Percentiles rank a stretch among this genome's conserved stretches.
phyloP scores from a whole-genome alignment of 2,113 vertebrate genomes.

The Lagopus leucura region DNA sequence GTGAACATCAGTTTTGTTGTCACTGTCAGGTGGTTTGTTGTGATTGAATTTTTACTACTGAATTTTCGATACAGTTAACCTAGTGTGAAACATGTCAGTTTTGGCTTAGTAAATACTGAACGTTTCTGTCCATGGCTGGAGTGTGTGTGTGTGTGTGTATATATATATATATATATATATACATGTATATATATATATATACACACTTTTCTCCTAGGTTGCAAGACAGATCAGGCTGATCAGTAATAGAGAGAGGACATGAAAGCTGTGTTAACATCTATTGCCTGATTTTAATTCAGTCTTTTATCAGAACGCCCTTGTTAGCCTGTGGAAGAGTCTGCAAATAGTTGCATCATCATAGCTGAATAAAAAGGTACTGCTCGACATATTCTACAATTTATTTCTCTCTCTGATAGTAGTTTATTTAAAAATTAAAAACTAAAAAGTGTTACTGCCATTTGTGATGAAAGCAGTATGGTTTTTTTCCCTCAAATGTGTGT shows the following conservation, averaged over 20 bases:
- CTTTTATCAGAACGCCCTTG: background rate
- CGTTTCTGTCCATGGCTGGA: background rate
- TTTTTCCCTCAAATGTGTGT: conserved; percentile 13
- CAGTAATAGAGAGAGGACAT: background rate
- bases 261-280: conserved; percentile 23
- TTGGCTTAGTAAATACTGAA: background rate
- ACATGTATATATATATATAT: too few species aligned
- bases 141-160: too few species aligned
- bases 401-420: background rate
- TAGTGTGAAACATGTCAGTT: background rate
- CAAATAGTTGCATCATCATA: background rate
- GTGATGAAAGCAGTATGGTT: conserved; percentile 22
- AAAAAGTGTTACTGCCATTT: conserved; percentile 32
- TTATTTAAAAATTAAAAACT: conserved; percentile 49
- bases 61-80: background rate
- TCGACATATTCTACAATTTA: conserved; percentile 3
- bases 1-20: background rate
- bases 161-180: too few species aligned
- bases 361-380: conserved; percentile 57
- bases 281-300: conserved; percentile 35
- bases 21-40: background rate
- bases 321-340: conserved; percentile 11
- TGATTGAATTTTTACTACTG: background rate
- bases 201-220: background rate
- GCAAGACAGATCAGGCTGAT: background rate